Evolutionary conservation across 92 coral and sea anemone genomes (phyloP), one percentile per base, ranked within the genome.

Genomic region (Plumapathes pennacea): DNA sequence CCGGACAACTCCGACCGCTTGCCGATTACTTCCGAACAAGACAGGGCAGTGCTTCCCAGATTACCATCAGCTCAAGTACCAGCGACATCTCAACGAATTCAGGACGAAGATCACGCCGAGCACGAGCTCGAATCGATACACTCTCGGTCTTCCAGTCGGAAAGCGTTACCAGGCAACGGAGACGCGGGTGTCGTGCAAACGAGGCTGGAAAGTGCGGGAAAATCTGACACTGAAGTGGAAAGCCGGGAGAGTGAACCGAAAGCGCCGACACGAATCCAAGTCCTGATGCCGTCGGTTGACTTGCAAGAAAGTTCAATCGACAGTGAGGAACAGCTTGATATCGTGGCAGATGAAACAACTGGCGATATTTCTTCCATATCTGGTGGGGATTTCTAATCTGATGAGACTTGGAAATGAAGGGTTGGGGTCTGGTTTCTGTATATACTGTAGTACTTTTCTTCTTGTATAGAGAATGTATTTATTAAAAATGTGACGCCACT

Each of bases 321-420:
- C 7, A 76, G 92, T 63, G 90, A 87, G 19, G 82, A 41, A n/a
- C 65, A 50, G 48, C 46, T 72, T 54, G 84, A 80, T 42, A 33
- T 72, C 62, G 89, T 83, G 42, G 80, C 64, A 15, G 95, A 72
- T 37, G 94, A 85, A 22, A 83, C 97, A 6, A 63, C 72, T 42
- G 91, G 89, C 47, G 87, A 91, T 40, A 74, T 80, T 13, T 91
- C 97, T 0, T 88, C 97, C 17, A 91, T 88, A 23, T 91, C 97
- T 12, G 96, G 97, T 15, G 97, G 96, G 17, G 96, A 91, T 50
- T 83, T 88, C 76, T 83, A 69, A 64, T 4, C 12, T 14, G 14
- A 5, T 22, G 38, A 41, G n/a, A 15, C 10, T 5, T 44, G 40
- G n/a, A 36, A 36, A 8, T 36, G 40, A 36, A 36, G 40, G n/a